These are phyloP conservation scores for Apamea anceps DNA, from an alignment of 2,888 invertebrate genomes.

Conservation along the genomic window DNA sequence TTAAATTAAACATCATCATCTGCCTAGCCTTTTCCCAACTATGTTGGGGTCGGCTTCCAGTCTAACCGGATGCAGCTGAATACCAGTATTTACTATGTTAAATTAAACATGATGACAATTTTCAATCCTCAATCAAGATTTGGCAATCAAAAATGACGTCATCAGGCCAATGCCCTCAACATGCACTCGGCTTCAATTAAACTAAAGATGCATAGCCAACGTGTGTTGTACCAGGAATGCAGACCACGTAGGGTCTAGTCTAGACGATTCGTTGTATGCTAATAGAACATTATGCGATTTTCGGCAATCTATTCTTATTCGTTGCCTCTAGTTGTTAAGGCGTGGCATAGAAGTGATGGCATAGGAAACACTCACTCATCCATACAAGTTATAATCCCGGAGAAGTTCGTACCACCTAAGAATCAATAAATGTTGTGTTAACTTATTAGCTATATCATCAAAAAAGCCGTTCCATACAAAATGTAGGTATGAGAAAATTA, in stretches of 20 bases:
- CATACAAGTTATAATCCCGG: too few species aligned
- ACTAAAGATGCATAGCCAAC: slow-evolving; percentile 62
- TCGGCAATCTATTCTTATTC: slow-evolving; percentile 82
- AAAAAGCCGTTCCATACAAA: too few species aligned
- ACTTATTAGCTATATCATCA: too few species aligned
- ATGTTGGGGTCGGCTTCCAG: too few species aligned
- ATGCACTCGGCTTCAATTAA: slow-evolving; percentile 70
- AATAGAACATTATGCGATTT: slow-evolving; percentile 82
- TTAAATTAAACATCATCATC: background rate
- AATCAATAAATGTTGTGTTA: too few species aligned
- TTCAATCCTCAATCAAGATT: slow-evolving; percentile 20
- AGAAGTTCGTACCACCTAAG: too few species aligned
- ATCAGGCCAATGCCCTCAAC: slow-evolving; percentile 59
- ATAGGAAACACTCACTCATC: background rate
- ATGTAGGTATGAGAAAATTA: too few species aligned
- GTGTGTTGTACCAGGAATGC: slow-evolving; percentile 59
- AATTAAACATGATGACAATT: background rate
- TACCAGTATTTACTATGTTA: too few species aligned
- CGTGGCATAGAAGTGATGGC: slow-evolving; percentile 45
- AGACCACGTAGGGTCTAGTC: slow-evolving; percentile 84
- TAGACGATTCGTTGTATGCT: slow-evolving; percentile 85
- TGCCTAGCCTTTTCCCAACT: too few species aligned
- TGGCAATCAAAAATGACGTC: slow-evolving; percentile 17
- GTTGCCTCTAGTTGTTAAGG: slow-evolving; percentile 75
- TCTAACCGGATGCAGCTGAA: too few species aligned